Conservation (phyloP, 1,140 invertebrate genomes). For the Drosophila suzukii region DNA sequence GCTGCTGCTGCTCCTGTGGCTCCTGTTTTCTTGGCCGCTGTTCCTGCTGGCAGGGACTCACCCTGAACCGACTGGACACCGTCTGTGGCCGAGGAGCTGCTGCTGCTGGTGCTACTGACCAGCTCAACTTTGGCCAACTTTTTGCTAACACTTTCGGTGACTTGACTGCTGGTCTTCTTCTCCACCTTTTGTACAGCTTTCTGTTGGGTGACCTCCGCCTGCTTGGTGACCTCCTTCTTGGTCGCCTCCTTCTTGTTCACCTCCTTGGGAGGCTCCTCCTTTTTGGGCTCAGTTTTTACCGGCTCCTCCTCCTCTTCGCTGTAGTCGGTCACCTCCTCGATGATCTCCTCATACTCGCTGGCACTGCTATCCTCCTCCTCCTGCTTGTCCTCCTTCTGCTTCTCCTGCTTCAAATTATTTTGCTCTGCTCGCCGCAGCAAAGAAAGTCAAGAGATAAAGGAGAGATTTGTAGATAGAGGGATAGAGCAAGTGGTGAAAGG, state of each 20-base stretch:
- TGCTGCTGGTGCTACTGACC: conserved; percentile 28
- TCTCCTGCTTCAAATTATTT: conserved; percentile 58
- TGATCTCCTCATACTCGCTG: conserved; percentile 84
- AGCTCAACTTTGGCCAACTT: conserved; percentile 74
- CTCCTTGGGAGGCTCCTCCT: conserved; percentile 20
- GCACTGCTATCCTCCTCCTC: conserved; percentile 75
- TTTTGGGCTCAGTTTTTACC: not conserved
- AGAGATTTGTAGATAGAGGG: conserved; percentile 29
- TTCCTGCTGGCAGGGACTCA: conserved; percentile 62
- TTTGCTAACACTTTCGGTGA: conserved; percentile 86
- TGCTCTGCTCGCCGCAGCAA: conserved; percentile 47
- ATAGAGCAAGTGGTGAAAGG: conserved; percentile 7
- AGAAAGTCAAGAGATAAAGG: conserved; percentile 20
- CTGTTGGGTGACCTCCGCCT: conserved; percentile 19
- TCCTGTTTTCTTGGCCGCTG: conserved; percentile 31
- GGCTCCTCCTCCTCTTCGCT: conserved; percentile 66
- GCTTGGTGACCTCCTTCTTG: conserved; percentile 52
- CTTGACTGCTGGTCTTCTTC: conserved; percentile 86
- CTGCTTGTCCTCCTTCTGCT: conserved; percentile 28
- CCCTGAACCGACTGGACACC: conserved; percentile 55
- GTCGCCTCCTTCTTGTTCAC: conserved; percentile 23
- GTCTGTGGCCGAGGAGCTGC: conserved; percentile 27
- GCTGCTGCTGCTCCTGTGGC: conserved; percentile 25
- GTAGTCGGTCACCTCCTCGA: conserved; percentile 80
- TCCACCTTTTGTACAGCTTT: conserved; percentile 30